Percentiles rank a stretch among this genome's conserved stretches.
Evolutionary conservation across 2,888 invertebrate genomes (phyloP).

Genomic region (Monoplex corrugatus): DNA sequence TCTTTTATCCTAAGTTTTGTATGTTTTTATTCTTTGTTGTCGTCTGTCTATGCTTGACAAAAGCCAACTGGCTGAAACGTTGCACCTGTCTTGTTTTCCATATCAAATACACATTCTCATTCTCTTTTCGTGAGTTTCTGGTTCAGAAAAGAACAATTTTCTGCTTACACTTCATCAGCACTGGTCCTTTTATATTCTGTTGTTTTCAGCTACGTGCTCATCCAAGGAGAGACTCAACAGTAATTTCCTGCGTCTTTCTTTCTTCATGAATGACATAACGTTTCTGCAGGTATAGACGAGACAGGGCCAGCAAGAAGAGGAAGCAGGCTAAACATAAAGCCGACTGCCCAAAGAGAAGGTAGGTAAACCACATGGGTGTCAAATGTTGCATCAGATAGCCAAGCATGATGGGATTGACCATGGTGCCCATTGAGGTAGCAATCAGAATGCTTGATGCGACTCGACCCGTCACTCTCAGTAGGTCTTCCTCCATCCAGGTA

Average conservation of each 20-base stretch:
- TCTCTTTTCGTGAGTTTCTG: too few species aligned
- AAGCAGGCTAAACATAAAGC: constrained; percentile 68
- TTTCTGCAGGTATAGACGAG: constrained; percentile 27
- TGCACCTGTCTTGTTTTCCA: too few species aligned
- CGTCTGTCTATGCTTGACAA: too few species aligned
- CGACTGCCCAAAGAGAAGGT: constrained; percentile 70
- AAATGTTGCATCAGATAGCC: constrained; percentile 76
- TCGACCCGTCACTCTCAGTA: constrained; percentile 79
- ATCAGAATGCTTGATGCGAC: constrained; percentile 79
- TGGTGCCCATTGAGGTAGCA: constrained; percentile 79
- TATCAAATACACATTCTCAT: too few species aligned
- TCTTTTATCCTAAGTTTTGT: too few species aligned
- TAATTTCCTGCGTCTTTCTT: background rate
- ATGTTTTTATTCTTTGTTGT: too few species aligned
- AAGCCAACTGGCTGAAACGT: too few species aligned
- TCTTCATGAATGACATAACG: constrained; percentile 15
- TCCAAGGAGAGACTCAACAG: background rate
- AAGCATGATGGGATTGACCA: constrained; percentile 77
- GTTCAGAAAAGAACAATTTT: too few species aligned
- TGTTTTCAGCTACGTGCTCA: background rate
- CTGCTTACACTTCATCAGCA: too few species aligned
- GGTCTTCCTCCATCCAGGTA: constrained; percentile 80
- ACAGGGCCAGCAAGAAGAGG: constrained; percentile 49
- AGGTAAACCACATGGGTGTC: constrained; percentile 76
- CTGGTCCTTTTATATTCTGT: background rate